Evolutionary conservation across 92 coral and sea anemone genomes (phyloP).

Genomic region (Bergia puertoricense): DNA sequence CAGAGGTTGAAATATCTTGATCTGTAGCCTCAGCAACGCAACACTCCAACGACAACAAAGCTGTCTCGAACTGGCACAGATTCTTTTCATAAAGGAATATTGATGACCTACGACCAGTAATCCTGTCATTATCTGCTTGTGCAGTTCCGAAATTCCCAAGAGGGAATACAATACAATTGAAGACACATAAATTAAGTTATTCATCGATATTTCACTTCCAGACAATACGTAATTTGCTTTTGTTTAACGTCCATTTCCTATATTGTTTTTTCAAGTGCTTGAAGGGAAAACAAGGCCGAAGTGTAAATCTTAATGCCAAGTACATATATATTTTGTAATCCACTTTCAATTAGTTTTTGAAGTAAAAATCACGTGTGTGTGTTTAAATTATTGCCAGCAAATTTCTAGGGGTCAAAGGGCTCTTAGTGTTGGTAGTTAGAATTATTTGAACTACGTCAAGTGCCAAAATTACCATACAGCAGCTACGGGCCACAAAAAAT

Average conservation of each 20-base stretch:
- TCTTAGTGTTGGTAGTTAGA: no score
- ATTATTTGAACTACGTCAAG: no score
- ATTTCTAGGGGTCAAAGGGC: no score
- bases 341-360: no score
- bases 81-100: neutral
- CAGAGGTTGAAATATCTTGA: neutral
- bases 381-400: no score
- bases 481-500: no score
- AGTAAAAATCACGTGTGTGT: no score
- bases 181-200: no score
- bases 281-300: neutral
- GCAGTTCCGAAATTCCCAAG: neutral
- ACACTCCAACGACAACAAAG: neutral
- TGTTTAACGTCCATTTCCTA: neutral
- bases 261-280: no score
- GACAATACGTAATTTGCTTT: neutral
- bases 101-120: neutral
- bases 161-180: neutral
- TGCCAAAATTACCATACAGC: no score
- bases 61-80: neutral
- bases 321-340: no score
- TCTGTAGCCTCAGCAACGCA: conserved; percentile 21
- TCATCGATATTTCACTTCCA: neutral
- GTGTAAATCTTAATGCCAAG: neutral
- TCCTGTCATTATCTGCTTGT: conserved; percentile 11